Conservation (phyloP, 2,113 vertebrate species). For the Monopterus albus region DNA sequence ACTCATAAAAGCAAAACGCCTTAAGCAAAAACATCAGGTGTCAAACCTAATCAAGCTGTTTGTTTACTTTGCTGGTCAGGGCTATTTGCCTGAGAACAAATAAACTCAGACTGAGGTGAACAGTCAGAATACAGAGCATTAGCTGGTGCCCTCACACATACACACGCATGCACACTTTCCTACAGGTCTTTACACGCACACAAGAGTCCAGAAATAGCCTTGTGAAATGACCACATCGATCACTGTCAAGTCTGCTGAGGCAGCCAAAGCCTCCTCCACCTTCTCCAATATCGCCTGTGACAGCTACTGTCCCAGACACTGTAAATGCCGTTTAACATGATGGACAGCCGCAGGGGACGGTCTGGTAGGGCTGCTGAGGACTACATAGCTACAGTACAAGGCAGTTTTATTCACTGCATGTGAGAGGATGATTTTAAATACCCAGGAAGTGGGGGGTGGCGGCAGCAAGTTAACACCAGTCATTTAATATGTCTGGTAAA, state of each 20-base stretch:
- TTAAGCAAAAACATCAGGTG: constrained; percentile 30
- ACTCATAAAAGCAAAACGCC: constrained; percentile 35
- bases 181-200: background rate
- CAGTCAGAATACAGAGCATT: constrained; percentile 32
- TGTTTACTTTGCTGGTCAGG: constrained; percentile 34
- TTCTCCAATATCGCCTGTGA: constrained; percentile 34
- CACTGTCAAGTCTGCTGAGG: constrained; percentile 57
- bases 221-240: constrained; percentile 68
- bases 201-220: constrained; percentile 62
- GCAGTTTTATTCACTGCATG: background rate
- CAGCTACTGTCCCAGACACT: constrained; percentile 62
- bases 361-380: constrained; percentile 7
- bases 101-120: constrained; percentile 35
- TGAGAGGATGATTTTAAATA: constrained; percentile 23
- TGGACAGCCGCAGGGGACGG: constrained; percentile 35
- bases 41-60: constrained; percentile 55
- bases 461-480: constrained; percentile 18
- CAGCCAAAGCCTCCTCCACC: constrained; percentile 28
- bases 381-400: background rate
- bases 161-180: background rate
- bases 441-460: background rate
- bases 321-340: constrained; percentile 64
- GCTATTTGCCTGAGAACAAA: constrained; percentile 44
- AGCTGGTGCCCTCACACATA: background rate
- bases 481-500: too few relatives aligned